Conservation (phyloP, 2,888 invertebrate species). For the Ditylenchus weischeri region DNA sequence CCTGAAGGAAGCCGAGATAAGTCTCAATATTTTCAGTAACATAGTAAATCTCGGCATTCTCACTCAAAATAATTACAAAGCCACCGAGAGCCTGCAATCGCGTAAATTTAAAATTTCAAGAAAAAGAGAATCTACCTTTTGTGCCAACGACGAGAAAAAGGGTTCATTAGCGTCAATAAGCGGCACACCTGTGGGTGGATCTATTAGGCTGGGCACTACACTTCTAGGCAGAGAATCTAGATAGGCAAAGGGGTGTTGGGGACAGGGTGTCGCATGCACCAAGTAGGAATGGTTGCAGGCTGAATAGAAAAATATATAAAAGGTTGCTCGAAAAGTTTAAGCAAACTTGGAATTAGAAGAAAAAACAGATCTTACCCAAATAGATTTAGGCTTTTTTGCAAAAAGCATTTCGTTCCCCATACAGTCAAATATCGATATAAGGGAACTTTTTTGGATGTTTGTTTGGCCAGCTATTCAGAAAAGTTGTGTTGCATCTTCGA, state of each 20-base stretch:
- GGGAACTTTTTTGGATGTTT: too few species aligned
- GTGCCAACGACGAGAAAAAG: conserved; percentile 43
- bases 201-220: conserved; percentile 29
- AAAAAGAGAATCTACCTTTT: conserved; percentile 35
- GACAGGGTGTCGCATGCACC: conserved; percentile 1
- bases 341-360: too few species aligned
- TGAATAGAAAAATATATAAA: not conserved
- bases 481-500: too few species aligned
- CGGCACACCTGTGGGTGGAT: conserved; percentile 35
- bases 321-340: too few species aligned
- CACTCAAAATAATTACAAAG: conserved; percentile 95
- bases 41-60: conserved; percentile 94
- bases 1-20: conserved; percentile 99
- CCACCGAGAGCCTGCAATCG: conserved; percentile 84
- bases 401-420: too few species aligned
- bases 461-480: too few species aligned
- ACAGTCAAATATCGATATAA: too few species aligned
- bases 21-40: conserved; percentile 99
- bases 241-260: conserved; percentile 17
- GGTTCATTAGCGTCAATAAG: conserved; percentile 49
- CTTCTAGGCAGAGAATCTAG: not conserved
- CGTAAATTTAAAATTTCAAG: not conserved
- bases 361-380: too few species aligned
- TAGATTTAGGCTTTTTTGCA: not conserved
- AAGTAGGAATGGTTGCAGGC: conserved; percentile 14